These are phyloP conservation scores for Syngnathus typhle DNA, from an alignment of 2,113 vertebrate genomes.

Conservation along the genomic window DNA sequence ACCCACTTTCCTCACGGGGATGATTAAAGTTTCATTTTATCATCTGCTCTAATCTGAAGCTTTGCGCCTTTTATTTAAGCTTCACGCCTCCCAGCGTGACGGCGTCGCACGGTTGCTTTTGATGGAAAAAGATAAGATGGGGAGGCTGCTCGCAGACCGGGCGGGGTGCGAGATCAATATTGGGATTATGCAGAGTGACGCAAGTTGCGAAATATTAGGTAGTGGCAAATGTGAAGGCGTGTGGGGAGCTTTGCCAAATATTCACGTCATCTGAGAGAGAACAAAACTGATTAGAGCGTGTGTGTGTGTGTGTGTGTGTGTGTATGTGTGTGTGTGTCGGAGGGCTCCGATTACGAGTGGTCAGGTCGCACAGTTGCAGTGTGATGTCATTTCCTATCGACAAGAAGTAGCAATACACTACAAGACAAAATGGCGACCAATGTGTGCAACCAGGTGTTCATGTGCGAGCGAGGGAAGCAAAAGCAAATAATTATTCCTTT, in stretches of 20 bases:
- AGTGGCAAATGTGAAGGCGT: constrained; percentile 18
- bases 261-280: constrained; percentile 13
- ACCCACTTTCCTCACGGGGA: constrained; percentile 40
- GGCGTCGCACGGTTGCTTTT: constrained; percentile 1
- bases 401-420: too few relatives aligned
- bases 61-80: constrained; percentile 31
- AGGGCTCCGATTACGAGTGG: neutral
- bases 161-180: constrained; percentile 23
- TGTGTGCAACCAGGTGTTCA: constrained; percentile 28
- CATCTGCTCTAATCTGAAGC: constrained; percentile 43
- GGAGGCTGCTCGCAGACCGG: neutral
- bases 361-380: neutral
- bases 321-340: constrained; percentile 9
- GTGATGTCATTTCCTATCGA: neutral
- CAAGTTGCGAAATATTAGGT: constrained; percentile 34
- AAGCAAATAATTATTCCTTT: constrained; percentile 53
- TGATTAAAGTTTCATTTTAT: constrained; percentile 58
- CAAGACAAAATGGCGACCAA: neutral
- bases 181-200: constrained; percentile 20
- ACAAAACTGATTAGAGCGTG: constrained; percentile 26
- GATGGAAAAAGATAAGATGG: constrained; percentile 5
- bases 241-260: constrained; percentile 21
- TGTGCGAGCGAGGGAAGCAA: constrained; percentile 12
- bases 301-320: constrained; percentile 6
- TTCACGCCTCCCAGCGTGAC: constrained; percentile 20